A percentile compares a stretch with the other conserved stretches of the same genome.
Conservation (phyloP, 2,888 invertebrate species). For the Sarcophaga carnaria region DNA sequence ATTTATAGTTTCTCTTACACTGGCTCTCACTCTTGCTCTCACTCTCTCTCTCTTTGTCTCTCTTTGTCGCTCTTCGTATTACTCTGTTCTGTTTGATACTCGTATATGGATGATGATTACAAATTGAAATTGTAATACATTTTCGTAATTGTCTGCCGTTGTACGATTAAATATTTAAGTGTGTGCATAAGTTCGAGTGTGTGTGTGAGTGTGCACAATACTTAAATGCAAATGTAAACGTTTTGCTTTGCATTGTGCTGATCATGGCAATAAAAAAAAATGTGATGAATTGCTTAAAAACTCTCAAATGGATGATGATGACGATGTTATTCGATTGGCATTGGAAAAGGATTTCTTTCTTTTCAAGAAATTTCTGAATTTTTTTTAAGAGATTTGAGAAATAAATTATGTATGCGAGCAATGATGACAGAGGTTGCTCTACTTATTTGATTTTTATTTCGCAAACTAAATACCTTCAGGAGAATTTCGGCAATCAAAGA, state of each 20-base stretch:
- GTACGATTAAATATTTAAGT: background rate
- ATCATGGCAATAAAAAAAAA: background rate
- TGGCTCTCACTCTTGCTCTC: background rate
- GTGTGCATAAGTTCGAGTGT: background rate
- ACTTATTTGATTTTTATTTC: no score
- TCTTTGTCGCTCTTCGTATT: background rate
- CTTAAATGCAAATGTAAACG: background rate
- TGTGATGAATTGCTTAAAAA: background rate
- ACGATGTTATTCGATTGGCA: background rate
- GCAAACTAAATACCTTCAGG: no score
- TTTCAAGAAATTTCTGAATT: no score
- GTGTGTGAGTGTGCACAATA: no score
- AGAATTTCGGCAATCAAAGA: no score
- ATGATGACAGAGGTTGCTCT: no score
- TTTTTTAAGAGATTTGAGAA: no score
- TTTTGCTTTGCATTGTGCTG: background rate
- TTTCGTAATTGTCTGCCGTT: background rate
- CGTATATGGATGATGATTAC: background rate
- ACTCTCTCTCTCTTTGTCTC: background rate
- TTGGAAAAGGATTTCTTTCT: background rate
- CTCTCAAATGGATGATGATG: background rate
- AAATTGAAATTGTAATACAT: background rate
- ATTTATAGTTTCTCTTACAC: conserved; percentile 7
- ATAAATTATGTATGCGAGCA: no score
- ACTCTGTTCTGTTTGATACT: background rate